Base-by-base conservation (phyloP, 64 coral and sea anemone species). In the Cladopsammia gracilis region DNA sequence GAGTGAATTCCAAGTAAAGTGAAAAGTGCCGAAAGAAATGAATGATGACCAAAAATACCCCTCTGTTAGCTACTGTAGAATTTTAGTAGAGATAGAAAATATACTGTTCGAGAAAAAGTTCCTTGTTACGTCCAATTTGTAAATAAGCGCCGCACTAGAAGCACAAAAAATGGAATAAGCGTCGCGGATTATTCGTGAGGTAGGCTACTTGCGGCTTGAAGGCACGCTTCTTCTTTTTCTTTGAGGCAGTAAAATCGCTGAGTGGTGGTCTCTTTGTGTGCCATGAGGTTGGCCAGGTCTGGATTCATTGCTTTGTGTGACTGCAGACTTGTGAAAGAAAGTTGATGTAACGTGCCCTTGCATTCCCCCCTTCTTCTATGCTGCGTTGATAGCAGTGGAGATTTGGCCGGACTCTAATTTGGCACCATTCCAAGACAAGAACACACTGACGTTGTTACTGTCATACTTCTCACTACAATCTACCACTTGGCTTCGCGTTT, bases 251-350 rank as follows among this genome's bases (percentile, higher is more conserved):
- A 90, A 75, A 77, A 90, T 75, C 49, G 54, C 9, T 90, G 26
- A 64, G 88, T 56, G 14, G 88, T 90, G 43, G 59, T 61, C 75
- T 79, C 73, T 43, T 90, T 90, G 62, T 90, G 88, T n/a, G 72
- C 88, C 75, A 79, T 79, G 19, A 90, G 47, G 57, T 78, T 76
- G 24, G 77, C 89, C 62, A 91, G 26, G 48, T 65, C 76, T 78
- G n/a, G 23, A 67, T 64, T 90, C 75, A 64, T 46, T 51, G 19
- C 67, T 78, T 89, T 89, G 64, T 89, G 87, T 74, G 43, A 89
- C 87, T 74, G 73, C 53, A 34, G 87, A 76, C 56, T 89, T 89
- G 51, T 71, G 71, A 60, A 89, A 89, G 13, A 74, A 20, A 74
- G 73, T 89, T 62, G 87, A 71, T 78, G 43, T 59, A 6, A 71